phyloP scores from a whole-genome alignment of 2,113 vertebrate species.

The Corythoichthys haematopterus region DNA sequence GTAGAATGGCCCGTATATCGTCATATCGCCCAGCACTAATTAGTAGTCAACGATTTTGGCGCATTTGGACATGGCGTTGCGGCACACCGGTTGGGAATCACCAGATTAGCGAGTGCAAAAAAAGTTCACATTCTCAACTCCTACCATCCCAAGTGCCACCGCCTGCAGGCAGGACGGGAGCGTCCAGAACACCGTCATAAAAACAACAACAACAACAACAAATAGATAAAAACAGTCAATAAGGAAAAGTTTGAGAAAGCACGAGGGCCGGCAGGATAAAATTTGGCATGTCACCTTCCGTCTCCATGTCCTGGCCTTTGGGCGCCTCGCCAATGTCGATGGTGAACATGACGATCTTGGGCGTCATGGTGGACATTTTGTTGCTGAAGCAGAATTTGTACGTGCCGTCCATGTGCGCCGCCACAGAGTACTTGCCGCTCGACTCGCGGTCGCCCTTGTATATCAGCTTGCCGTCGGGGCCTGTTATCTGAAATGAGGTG shows the following conservation, averaged over 20 bases:
- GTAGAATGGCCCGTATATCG: no score
- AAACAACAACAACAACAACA: neutral
- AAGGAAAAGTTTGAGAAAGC: neutral
- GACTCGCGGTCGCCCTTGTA: slow-evolving; percentile 97
- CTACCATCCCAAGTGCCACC: slow-evolving; percentile 70
- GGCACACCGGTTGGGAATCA: neutral
- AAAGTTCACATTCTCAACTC: slow-evolving; percentile 37
- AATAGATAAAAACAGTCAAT: neutral
- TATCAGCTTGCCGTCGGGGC: slow-evolving; percentile 93
- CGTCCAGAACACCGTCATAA: slow-evolving; percentile 27
- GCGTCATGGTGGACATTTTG: slow-evolving; percentile 99
- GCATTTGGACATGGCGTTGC: neutral
- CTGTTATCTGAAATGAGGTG: slow-evolving; percentile 81
- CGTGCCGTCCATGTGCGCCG: slow-evolving; percentile 95
- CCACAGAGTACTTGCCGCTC: slow-evolving; percentile 96
- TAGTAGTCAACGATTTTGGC: no score
- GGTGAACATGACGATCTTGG: slow-evolving; percentile 99
- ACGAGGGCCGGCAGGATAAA: neutral
- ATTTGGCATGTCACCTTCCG: slow-evolving; percentile 79
- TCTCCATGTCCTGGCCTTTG: slow-evolving; percentile 95
- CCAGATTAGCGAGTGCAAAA: slow-evolving; percentile 29
- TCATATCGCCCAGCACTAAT: no score
- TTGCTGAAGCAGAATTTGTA: slow-evolving; percentile 99
- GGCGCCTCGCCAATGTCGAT: slow-evolving; percentile 97
- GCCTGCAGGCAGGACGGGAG: slow-evolving; percentile 44